These are phyloP conservation scores for Harpalus rubripes DNA, from an alignment of 2,888 invertebrate species.

Conservation along the genomic window DNA sequence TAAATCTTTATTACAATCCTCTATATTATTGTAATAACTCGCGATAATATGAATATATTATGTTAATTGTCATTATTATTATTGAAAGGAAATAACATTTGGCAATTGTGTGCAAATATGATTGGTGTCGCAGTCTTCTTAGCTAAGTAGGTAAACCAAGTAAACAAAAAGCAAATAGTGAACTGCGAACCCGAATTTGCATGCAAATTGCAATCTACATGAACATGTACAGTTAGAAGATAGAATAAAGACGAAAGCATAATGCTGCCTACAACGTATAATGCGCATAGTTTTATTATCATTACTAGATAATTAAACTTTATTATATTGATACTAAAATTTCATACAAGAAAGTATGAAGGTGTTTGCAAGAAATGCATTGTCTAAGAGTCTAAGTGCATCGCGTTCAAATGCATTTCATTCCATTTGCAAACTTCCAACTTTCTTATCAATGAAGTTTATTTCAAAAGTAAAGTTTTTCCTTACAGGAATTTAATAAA, in stretches of 20 bases:
- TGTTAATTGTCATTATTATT: too few relatives aligned
- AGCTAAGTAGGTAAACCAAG: background rate
- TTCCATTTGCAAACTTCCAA: background rate
- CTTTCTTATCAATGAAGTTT: background rate
- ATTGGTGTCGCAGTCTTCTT: background rate
- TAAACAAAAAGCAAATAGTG: background rate
- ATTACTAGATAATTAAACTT: constrained; percentile 45
- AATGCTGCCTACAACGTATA: background rate
- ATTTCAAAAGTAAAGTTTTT: background rate
- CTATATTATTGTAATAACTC: too few relatives aligned
- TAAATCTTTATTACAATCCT: too few relatives aligned
- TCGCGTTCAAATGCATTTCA: background rate
- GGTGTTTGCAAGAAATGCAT: constrained; percentile 9
- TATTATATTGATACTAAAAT: constrained; percentile 40
- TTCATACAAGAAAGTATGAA: constrained; percentile 25
- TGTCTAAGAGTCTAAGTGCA: background rate
- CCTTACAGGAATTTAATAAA: background rate
- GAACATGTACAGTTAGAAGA: background rate
- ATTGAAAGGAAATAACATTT: background rate
- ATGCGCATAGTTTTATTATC: constrained; percentile 30
- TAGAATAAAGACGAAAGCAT: background rate
- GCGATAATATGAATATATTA: too few relatives aligned
- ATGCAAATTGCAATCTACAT: constrained; percentile 3
- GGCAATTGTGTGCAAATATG: background rate
- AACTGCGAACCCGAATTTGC: background rate